These are phyloP conservation scores for Pygoscelis adeliae DNA, from an alignment of 2,113 vertebrate genomes.

Conservation along the genomic window DNA sequence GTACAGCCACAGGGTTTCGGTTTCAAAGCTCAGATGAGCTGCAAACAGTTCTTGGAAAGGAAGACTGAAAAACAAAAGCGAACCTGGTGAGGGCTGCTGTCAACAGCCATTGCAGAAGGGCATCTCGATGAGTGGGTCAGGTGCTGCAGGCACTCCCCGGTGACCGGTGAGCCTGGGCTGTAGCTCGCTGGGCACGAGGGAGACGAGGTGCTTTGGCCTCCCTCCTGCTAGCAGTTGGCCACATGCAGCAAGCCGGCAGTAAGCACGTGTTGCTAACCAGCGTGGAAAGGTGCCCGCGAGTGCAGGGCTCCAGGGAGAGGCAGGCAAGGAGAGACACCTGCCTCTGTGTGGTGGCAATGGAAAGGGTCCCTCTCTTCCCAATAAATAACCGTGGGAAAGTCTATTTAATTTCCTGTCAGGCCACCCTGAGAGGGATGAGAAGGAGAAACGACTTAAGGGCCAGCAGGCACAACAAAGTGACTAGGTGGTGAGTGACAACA, in stretches of 20 bases:
- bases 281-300: background rate
- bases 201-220: background rate
- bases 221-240: background rate
- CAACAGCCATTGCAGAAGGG: background rate
- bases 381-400: background rate
- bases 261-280: background rate
- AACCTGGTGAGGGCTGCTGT: background rate
- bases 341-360: background rate
- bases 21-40: background rate
- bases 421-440: background rate
- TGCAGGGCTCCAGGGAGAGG: background rate
- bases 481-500: background rate
- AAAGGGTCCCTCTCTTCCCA: background rate
- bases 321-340: background rate
- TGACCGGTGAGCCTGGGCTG: background rate
- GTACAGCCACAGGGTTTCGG: background rate
- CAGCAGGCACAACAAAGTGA: background rate
- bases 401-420: background rate
- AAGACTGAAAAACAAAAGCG: background rate
- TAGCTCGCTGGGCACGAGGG: rapidly evolving
- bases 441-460: background rate
- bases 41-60: background rate
- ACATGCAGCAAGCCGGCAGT: background rate
- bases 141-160: background rate
- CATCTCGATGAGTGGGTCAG: background rate